phyloP scores from a whole-genome alignment of 2,888 invertebrate species.

The Desoria tigrina region DNA sequence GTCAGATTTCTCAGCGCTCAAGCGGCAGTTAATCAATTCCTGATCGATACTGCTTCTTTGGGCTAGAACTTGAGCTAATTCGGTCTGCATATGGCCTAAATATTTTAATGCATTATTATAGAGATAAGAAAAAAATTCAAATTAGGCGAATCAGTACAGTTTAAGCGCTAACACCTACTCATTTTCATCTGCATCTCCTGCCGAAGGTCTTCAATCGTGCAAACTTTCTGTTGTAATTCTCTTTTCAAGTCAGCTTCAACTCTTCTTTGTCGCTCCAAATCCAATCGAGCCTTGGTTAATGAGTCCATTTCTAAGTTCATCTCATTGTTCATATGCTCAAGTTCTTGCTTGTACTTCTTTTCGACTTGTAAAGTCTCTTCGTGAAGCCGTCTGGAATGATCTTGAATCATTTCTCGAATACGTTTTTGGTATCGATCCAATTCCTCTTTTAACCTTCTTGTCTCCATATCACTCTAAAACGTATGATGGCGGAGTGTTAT shows the following conservation, averaged over 20 bases:
- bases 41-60: slow-evolving; percentile 79
- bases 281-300: slow-evolving; percentile 71
- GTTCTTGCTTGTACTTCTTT: slow-evolving; percentile 68
- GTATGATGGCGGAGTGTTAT: no score
- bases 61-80: slow-evolving; percentile 72
- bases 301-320: slow-evolving; percentile 78
- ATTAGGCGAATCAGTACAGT: no score
- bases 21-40: slow-evolving; percentile 70
- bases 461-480: slow-evolving; percentile 71
- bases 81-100: slow-evolving; percentile 74
- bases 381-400: slow-evolving; percentile 70
- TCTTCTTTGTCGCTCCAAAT: slow-evolving; percentile 75
- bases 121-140: no score
- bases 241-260: slow-evolving; percentile 74
- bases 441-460: slow-evolving; percentile 74
- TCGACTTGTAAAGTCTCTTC: slow-evolving; percentile 67
- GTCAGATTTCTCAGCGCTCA: slow-evolving; percentile 68
- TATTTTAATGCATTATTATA: not conserved
- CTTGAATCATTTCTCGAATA: slow-evolving; percentile 72
- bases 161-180: slow-evolving; percentile 58
- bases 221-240: slow-evolving; percentile 74
- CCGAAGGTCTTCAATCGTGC: slow-evolving; percentile 75
- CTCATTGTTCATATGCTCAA: slow-evolving; percentile 77
- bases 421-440: slow-evolving; percentile 74
- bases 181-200: slow-evolving; percentile 77